These are phyloP conservation scores for Drosophila ogumai DNA, from an alignment of 1,140 invertebrate species.

Conservation along the genomic window DNA sequence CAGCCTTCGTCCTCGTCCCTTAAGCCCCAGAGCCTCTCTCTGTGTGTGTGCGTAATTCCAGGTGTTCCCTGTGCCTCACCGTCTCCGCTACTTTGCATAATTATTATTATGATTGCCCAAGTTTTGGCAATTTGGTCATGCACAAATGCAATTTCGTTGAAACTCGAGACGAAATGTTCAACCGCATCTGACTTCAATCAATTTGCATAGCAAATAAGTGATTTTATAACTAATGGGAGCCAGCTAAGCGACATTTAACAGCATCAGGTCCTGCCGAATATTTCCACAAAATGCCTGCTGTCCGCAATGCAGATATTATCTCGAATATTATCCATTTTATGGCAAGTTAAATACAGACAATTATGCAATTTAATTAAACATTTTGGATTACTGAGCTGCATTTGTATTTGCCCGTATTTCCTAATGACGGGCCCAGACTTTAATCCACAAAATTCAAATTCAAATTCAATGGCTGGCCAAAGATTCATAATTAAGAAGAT, in stretches of 20 bases:
- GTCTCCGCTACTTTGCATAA: conserved; percentile 64
- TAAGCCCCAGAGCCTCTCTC: not conserved
- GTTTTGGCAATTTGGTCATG: conserved; percentile 59
- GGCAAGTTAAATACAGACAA: conserved; percentile 21
- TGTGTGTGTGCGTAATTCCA: conserved; percentile 45
- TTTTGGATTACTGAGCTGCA: conserved; percentile 18
- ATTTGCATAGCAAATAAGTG: conserved; percentile 49
- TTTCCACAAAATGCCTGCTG: conserved; percentile 19
- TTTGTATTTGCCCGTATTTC: conserved; percentile 4
- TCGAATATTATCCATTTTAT: conserved; percentile 14
- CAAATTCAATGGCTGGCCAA: conserved; percentile 15
- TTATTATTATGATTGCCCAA: conserved; percentile 73
- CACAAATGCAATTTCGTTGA: conserved; percentile 52
- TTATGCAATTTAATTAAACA: conserved; percentile 30
- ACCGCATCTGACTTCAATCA: conserved; percentile 35
- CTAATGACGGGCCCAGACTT: not conserved
- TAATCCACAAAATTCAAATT: conserved; percentile 14
- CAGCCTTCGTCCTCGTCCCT: not conserved
- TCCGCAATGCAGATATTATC: conserved; percentile 19
- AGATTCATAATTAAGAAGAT: not conserved
- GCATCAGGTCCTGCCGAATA: conserved; percentile 1
- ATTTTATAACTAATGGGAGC: conserved; percentile 53
- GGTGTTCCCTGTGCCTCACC: conserved; percentile 46
- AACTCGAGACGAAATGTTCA: conserved; percentile 16
- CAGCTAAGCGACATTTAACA: conserved; percentile 24